Percentiles rank a stretch among this genome's conserved stretches.
These are phyloP conservation scores for Cistogaster globosa DNA, from an alignment of 2,888 invertebrate genomes.

Conservation along the genomic window DNA sequence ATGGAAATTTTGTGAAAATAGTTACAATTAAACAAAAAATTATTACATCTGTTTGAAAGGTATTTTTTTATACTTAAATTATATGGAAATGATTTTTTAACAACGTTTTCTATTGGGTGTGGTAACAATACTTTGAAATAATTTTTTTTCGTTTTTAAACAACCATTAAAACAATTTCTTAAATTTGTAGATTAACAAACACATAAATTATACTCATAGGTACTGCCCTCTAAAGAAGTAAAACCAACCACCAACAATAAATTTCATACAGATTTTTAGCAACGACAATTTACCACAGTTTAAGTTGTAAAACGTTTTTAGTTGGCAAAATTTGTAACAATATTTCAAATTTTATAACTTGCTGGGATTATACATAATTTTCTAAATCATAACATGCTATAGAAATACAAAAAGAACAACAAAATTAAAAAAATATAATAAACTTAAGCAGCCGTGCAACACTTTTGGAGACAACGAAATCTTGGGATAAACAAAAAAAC, in stretches of 20 bases:
- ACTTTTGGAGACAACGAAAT: slow-evolving; percentile 56
- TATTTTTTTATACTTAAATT: too few relatives aligned
- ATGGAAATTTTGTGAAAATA: too few relatives aligned
- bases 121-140: background rate
- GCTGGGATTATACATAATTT: slow-evolving; percentile 63
- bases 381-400: slow-evolving; percentile 54
- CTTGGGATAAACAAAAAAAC: slow-evolving; percentile 59
- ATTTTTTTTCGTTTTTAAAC: background rate
- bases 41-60: too few relatives aligned
- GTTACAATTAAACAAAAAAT: too few relatives aligned
- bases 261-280: slow-evolving; percentile 39
- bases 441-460: slow-evolving; percentile 43
- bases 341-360: slow-evolving; percentile 65
- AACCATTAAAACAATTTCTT: slow-evolving; percentile 4
- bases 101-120: background rate
- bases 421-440: slow-evolving; percentile 31
- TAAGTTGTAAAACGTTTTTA: slow-evolving; percentile 29
- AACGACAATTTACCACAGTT: slow-evolving; percentile 30
- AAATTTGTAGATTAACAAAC: slow-evolving; percentile 19
- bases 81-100: background rate
- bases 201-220: slow-evolving; percentile 43
- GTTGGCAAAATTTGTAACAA: slow-evolving; percentile 60
- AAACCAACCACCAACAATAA: slow-evolving; percentile 54
- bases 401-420: slow-evolving; percentile 13
- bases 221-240: slow-evolving; percentile 37